Base-by-base conservation (phyloP, 2,113 vertebrate genomes). In the Actenoides lindsayi region DNA sequence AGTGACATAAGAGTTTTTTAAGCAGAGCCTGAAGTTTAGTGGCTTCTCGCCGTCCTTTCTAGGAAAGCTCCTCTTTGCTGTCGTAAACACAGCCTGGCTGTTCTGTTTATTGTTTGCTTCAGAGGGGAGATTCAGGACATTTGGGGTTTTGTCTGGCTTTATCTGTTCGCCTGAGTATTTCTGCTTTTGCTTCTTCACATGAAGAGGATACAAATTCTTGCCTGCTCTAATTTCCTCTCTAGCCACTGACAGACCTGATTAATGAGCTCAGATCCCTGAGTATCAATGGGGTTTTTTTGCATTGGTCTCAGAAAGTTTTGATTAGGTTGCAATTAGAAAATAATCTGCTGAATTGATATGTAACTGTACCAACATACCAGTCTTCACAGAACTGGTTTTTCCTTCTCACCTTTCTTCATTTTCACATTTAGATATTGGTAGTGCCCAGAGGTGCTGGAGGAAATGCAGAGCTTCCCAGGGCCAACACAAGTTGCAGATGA, bases 401-500 rank as follows among this genome's bases (percentile, higher is more conserved):
- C 56, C 17, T 75, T 69, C 70, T 68, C 31, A 30, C 12, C 30
- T 70, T 25, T 28, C 62, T 28, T 70, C 12, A 24, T 70, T 78
- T 90, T 25, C 41, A 19, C 53, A 67, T 1, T 14, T 18, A 13
- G 3, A 3, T 4, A 9, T 0, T 16, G 5, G 9, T 25, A 33
- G 17, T 9, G 5, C 8, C 63, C 10, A 14, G 24, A 65, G 19
- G 9, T 17, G 30, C 10, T 41, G 27, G 30, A 51, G 41, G 13
- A 56, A 16, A 30, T 0, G 1, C 24, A 80, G 54, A 51, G 15
- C 2, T 42, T 67, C 69, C 30, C 35, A 33, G 75, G 12, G 39
- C 5, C 62, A 37, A 11, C 28, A 5, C 9, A 21, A 1, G 2
- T 0, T 46, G 71, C 3, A 77, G 54, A 8, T 4, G 13, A 27